Conservation (phyloP, 1,140 invertebrate genomes). For the Halesus radiatus region DNA sequence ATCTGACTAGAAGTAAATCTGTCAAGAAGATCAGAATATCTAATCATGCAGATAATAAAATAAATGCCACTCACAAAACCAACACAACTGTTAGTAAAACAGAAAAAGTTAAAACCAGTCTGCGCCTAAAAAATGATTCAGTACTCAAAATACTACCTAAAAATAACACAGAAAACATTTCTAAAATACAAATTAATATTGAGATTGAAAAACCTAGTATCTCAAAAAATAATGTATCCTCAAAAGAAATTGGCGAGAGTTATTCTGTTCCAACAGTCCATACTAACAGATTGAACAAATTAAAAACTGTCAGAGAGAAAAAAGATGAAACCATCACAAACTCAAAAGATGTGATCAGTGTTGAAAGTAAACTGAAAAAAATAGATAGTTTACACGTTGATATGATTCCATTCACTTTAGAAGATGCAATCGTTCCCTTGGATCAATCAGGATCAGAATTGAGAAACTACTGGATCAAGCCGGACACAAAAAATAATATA, state of each 20-base stretch:
- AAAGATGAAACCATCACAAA: neutral
- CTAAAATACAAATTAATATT: neutral
- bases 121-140: neutral
- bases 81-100: neutral
- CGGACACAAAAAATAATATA: neutral
- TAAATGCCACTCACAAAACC: neutral
- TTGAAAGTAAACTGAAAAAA: neutral
- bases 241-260: too few species aligned
- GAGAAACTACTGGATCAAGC: slow-evolving; percentile 12
- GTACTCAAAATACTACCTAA: neutral
- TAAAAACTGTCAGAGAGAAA: neutral
- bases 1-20: neutral
- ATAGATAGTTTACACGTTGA: slow-evolving; percentile 30
- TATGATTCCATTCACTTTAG: slow-evolving; percentile 51
- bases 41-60: neutral
- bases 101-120: neutral
- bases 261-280: too few species aligned
- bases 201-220: neutral
- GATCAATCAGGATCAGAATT: slow-evolving; percentile 31
- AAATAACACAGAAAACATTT: neutral
- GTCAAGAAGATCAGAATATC: neutral
- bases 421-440: slow-evolving; percentile 47
- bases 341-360: neutral
- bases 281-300: neutral
- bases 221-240: neutral